Percentiles rank a stretch among this genome's conserved stretches.
These are phyloP conservation scores for Scaptomyza cyrtandrae DNA, from an alignment of 2,888 invertebrate species.

Conservation along the genomic window DNA sequence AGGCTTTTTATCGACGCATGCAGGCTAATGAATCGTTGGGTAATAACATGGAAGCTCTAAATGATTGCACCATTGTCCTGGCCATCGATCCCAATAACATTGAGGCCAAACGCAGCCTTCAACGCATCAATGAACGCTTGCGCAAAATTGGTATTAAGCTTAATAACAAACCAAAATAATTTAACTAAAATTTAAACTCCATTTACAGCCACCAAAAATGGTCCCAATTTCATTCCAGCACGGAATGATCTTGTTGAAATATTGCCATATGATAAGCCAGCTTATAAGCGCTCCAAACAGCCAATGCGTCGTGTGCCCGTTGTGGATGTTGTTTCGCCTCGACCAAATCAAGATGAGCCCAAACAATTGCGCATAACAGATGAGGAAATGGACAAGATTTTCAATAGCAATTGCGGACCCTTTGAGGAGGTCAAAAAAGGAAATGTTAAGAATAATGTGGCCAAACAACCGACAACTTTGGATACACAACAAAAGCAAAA, in stretches of 20 bases:
- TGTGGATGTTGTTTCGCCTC: conserved; percentile 79
- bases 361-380: conserved; percentile 81
- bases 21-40: conserved; percentile 90
- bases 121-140: conserved; percentile 80
- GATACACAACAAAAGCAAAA: conserved; percentile 11
- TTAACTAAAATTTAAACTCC: background rate
- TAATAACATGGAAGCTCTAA: conserved; percentile 89
- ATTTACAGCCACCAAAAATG: conserved; percentile 57
- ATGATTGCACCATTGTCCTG: conserved; percentile 89
- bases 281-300: conserved; percentile 81
- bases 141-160: conserved; percentile 67
- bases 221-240: conserved; percentile 73
- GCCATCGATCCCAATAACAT: conserved; percentile 92
- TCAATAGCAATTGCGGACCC: conserved; percentile 82
- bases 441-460: background rate
- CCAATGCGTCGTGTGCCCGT: conserved; percentile 77
- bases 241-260: conserved; percentile 75
- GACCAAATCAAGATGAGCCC: conserved; percentile 66
- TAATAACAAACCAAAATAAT: background rate
- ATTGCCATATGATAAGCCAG: conserved; percentile 78
- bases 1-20: conserved; percentile 93
- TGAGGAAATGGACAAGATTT: conserved; percentile 83
- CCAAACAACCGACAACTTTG: conserved; percentile 1
- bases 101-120: conserved; percentile 86
- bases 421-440: conserved; percentile 79